These are phyloP conservation scores for Drosophila nigrodunni DNA, from an alignment of 1,140 invertebrate species.

Conservation along the genomic window DNA sequence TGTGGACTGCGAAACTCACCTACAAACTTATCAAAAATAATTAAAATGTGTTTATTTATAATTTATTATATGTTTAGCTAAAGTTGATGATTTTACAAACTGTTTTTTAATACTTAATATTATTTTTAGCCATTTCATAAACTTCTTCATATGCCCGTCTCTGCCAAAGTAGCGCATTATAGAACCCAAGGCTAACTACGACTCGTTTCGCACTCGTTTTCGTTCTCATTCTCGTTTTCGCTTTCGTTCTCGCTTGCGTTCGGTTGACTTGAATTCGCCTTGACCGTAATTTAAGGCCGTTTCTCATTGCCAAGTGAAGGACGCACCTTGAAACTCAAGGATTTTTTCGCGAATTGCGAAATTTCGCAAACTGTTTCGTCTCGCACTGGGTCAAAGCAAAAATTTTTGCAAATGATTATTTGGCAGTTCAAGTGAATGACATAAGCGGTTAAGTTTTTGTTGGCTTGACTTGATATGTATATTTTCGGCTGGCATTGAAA, in stretches of 20 bases:
- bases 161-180: conserved; percentile 33
- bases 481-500: conserved; percentile 68
- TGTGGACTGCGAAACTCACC: conserved; percentile 1
- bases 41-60: neutral
- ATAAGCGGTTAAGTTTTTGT: conserved; percentile 37
- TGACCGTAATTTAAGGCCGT: conserved; percentile 77
- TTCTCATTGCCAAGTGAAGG: conserved; percentile 74
- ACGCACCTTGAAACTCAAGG: conserved; percentile 81
- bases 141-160: neutral
- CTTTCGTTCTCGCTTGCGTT: conserved; percentile 55
- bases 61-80: neutral
- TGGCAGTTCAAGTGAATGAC: conserved; percentile 54
- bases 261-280: conserved; percentile 62
- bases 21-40: neutral
- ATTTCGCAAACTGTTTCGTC: conserved; percentile 70
- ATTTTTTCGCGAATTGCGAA: conserved; percentile 63
- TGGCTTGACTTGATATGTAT: neutral
- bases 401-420: conserved; percentile 48
- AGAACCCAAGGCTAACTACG: conserved; percentile 50
- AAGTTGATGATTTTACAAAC: neutral
- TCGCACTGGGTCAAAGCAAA: conserved; percentile 64
- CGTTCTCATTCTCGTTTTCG: conserved; percentile 7
- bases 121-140: neutral
- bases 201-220: conserved; percentile 13
- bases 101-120: neutral